Base-by-base conservation (phyloP, 2,113 vertebrate species). In the Neoarius graeffei region DNA sequence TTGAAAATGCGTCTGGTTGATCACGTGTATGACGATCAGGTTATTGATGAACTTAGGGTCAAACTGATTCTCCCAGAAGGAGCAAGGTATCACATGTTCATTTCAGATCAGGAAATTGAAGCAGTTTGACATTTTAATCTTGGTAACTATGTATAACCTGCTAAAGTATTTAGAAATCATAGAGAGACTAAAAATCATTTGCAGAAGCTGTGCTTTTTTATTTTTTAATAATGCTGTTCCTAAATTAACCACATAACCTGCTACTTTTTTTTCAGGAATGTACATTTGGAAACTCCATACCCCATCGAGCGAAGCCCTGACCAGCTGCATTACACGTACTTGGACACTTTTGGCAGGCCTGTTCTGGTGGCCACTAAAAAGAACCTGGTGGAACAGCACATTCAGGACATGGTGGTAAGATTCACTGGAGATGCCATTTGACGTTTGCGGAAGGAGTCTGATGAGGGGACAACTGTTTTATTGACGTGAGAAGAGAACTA, bases 321-420 rank as follows among this genome's bases (percentile, higher is more conserved):
- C 0, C 97, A 99, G 93, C 96, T 99, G 86, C 98, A 99, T 80
- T 98, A 99, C 77, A 99, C 98, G 0, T 99, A 99, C 15, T 93
- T 99, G 92, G 98, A 99, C 91, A 99, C 98, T 0, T 99, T 99
- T 42, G 98, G 98, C 77, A 96, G 98, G 11, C 97, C 98, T 0
- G 98, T 99, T 89, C 95, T 99, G 80, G 96, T 99, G 4, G 98
- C 97, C 80, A 96, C 96, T 54, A 99, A 99, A 95, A 96, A 60
- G 86, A 99, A 99, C 85, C 93, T 99, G 92, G 98, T 99, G 86
- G 98, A 99, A 90, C 98, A 99, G 93, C 98, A 99, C 91, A 99
- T 99, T 91, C 98, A 99, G 92, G 98, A 99, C 91, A 95, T 99
- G 0, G 98, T 99, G 96, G 98, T 99, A 91, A 95, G 96, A 11